phyloP scores from a whole-genome alignment of 2,888 invertebrate species.

The Ethmia dodecea region DNA sequence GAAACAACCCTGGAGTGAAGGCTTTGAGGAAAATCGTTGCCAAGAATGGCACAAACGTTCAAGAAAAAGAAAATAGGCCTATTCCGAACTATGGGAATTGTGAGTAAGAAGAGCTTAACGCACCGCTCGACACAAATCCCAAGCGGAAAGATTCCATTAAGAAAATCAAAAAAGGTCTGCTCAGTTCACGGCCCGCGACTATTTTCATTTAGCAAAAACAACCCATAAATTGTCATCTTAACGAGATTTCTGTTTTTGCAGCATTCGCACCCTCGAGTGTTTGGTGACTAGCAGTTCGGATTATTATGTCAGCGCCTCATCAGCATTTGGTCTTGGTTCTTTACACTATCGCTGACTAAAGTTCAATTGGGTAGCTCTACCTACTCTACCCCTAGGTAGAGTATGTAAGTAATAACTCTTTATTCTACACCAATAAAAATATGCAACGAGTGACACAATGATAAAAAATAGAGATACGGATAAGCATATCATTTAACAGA shows the following conservation, averaged over 20 bases:
- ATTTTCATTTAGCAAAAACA: slow-evolving; percentile 79
- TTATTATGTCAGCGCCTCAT: slow-evolving; percentile 45
- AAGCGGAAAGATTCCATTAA: slow-evolving; percentile 75
- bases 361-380: too few species aligned
- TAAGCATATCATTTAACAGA: too few species aligned
- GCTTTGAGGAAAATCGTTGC: slow-evolving; percentile 17
- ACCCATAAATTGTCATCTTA: slow-evolving; percentile 78
- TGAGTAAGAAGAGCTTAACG: slow-evolving; percentile 57
- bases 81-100: slow-evolving; percentile 41
- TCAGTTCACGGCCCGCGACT: slow-evolving; percentile 68
- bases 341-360: too few species aligned
- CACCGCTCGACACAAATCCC: slow-evolving; percentile 70
- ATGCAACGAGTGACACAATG: too few species aligned
- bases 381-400: too few species aligned
- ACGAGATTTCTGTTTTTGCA: slow-evolving; percentile 76
- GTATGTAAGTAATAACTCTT: too few species aligned
- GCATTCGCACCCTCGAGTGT: slow-evolving; percentile 64
- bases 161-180: slow-evolving; percentile 76
- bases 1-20: slow-evolving; percentile 11
- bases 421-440: too few species aligned
- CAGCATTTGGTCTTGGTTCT: too few species aligned
- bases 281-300: slow-evolving; percentile 47
- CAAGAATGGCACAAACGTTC: slow-evolving; percentile 20
- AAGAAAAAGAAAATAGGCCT: slow-evolving; percentile 30
- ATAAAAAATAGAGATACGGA: too few species aligned